A percentile compares a stretch with the other conserved stretches of the same genome.
phyloP scores from a whole-genome alignment of 2,797 vertebrate species.

The Lutjanus campechanus region DNA sequence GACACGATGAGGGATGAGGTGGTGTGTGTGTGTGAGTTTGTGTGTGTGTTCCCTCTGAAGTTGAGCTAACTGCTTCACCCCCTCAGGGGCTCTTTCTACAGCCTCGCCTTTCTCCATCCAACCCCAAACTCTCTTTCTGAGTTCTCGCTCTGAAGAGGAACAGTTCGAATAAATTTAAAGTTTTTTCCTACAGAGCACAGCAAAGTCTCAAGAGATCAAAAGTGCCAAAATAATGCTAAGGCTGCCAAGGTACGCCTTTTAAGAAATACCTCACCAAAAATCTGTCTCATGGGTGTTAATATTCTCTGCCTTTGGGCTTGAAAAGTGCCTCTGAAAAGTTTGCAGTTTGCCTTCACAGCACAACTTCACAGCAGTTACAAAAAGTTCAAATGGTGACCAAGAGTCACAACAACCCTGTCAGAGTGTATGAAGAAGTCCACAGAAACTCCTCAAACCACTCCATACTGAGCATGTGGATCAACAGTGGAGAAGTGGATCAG shows the following conservation, averaged over 20 bases:
- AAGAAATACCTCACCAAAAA: neutral
- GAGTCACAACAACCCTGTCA: neutral
- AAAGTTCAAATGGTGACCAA: neutral
- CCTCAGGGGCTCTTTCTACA: slow-evolving; percentile 52
- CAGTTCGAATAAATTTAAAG: neutral
- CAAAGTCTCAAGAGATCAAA: neutral
- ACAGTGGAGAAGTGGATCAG: neutral
- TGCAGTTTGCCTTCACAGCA: neutral
- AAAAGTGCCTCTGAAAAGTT: neutral
- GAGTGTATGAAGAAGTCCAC: neutral
- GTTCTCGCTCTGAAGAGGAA: slow-evolving; percentile 17
- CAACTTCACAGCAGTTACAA: neutral
- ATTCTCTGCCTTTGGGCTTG: neutral
- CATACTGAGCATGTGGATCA: neutral
- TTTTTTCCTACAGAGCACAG: neutral
- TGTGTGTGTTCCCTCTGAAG: slow-evolving; percentile 71
- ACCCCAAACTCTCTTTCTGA: slow-evolving; percentile 22
- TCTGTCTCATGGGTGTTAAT: neutral
- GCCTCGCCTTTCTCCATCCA: slow-evolving; percentile 36
- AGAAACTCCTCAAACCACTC: neutral
- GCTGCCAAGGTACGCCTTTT: neutral
- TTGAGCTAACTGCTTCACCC: slow-evolving; percentile 53
- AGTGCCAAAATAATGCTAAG: neutral
- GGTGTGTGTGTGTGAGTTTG: slow-evolving; percentile 22
- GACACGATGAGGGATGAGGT: slow-evolving; percentile 77